These are phyloP conservation scores for Achroia grisella DNA, from an alignment of 1,140 invertebrate genomes.

Conservation along the genomic window DNA sequence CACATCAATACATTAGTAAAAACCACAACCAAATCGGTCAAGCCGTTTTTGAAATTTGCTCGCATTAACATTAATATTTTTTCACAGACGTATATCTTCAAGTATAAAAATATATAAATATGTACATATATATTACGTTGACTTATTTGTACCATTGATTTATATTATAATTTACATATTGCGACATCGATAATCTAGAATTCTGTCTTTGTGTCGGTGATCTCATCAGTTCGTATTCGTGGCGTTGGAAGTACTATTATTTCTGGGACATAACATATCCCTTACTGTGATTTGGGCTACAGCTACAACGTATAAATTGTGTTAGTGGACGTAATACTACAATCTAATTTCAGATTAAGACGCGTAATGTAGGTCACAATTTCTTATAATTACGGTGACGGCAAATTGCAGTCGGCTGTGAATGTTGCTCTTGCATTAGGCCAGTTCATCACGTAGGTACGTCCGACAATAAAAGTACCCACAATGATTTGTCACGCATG, in stretches of 20 bases:
- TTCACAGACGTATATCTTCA: too few relatives aligned
- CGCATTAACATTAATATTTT: too few relatives aligned
- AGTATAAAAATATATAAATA: too few relatives aligned
- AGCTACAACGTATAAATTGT: conserved; percentile 28
- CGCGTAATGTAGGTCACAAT: conserved; percentile 45
- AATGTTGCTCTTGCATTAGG: neutral
- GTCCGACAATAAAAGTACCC: conserved; percentile 8
- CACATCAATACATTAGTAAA: too few relatives aligned
- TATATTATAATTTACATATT: too few relatives aligned
- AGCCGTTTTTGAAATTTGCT: too few relatives aligned
- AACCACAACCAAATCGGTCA: too few relatives aligned
- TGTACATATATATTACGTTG: too few relatives aligned
- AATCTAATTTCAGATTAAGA: conserved; percentile 58
- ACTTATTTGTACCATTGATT: too few relatives aligned
- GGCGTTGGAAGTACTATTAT: conserved; percentile 36
- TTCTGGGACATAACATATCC: conserved; percentile 59
- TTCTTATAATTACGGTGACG: conserved; percentile 18
- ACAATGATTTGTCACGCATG: neutral
- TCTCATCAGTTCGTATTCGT: conserved; percentile 36
- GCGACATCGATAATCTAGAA: conserved; percentile 1
- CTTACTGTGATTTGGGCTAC: conserved; percentile 37
- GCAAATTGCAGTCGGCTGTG: conserved; percentile 7
- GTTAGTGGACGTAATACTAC: conserved; percentile 25
- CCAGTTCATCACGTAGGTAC: neutral
- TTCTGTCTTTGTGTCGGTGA: conserved; percentile 33